A percentile compares a stretch with the other conserved stretches of the same genome.
Evolutionary conservation across 1,140 invertebrate genomes (phyloP).

Genomic region (Drosophila simulans): DNA sequence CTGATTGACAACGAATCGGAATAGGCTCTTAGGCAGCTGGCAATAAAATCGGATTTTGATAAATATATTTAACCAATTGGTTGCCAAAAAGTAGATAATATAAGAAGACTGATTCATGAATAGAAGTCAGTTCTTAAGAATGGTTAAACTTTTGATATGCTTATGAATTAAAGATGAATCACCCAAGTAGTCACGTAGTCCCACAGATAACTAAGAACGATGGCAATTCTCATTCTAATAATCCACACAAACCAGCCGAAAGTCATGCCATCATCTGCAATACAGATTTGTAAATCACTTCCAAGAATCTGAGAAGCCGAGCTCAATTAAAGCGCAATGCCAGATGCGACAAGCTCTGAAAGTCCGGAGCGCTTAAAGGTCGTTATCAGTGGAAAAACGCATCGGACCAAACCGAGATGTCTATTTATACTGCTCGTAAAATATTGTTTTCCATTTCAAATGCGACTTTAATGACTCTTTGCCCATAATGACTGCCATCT

Average conservation of each 20-base stretch:
- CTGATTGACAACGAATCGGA: constrained; percentile 46
- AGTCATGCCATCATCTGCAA: constrained; percentile 37
- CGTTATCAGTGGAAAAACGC: constrained; percentile 42
- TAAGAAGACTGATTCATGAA: no score
- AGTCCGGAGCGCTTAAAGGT: constrained; percentile 52
- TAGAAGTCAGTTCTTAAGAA: no score
- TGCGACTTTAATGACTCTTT: constrained; percentile 70
- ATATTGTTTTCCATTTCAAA: constrained; percentile 56
- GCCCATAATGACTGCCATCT: constrained; percentile 45
- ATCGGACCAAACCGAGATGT: constrained; percentile 24
- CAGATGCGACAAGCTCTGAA: constrained; percentile 18
- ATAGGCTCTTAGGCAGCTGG: not conserved
- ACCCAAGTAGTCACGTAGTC: constrained; percentile 22
- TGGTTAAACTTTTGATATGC: no score
- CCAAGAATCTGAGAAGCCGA: constrained; percentile 49
- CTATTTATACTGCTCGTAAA: constrained; percentile 53
- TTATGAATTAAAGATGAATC: not conserved
- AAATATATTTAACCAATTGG: constrained; percentile 13
- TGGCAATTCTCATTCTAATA: constrained; percentile 67
- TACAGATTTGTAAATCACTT: constrained; percentile 23
- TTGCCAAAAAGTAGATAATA: constrained; percentile 4
- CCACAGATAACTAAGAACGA: constrained; percentile 15
- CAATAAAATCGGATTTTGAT: constrained; percentile 35
- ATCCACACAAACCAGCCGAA: constrained; percentile 36
- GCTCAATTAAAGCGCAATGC: constrained; percentile 64